A percentile compares a stretch with the other conserved stretches of the same genome.
Evolutionary conservation across 2,113 vertebrate genomes (phyloP).

Genomic region (Nothoprocta pentlandii): DNA sequence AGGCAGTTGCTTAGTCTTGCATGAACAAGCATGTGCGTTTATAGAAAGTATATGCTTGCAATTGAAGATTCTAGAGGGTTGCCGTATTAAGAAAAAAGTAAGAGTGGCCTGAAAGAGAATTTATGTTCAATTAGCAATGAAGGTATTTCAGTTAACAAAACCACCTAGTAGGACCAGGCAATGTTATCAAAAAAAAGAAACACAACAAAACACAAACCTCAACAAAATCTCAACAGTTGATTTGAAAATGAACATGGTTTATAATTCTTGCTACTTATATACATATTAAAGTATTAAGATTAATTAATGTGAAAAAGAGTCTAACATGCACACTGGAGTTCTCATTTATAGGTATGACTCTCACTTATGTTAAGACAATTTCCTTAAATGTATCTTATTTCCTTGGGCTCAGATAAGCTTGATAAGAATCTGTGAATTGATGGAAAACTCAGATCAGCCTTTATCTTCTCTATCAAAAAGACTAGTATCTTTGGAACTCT

Average conservation of each 20-base stretch:
- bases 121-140: background rate
- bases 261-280: background rate
- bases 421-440: background rate
- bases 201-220: background rate
- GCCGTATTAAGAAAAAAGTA: background rate
- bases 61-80: background rate
- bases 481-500: background rate
- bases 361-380: background rate
- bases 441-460: background rate
- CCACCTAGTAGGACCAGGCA: background rate
- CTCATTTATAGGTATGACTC: background rate
- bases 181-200: rapidly evolving
- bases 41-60: background rate
- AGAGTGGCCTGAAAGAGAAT: background rate
- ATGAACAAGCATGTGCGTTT: rapidly evolving
- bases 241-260: background rate
- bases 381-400: background rate
- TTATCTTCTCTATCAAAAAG: background rate
- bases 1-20: background rate
- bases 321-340: background rate
- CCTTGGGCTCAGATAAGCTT: background rate
- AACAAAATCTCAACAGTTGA: too few species aligned
- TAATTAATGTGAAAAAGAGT: background rate
- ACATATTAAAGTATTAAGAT: background rate
- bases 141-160: background rate